Conservation (phyloP, 2,797 vertebrate genomes). For the Anisognathus igniventris region DNA sequence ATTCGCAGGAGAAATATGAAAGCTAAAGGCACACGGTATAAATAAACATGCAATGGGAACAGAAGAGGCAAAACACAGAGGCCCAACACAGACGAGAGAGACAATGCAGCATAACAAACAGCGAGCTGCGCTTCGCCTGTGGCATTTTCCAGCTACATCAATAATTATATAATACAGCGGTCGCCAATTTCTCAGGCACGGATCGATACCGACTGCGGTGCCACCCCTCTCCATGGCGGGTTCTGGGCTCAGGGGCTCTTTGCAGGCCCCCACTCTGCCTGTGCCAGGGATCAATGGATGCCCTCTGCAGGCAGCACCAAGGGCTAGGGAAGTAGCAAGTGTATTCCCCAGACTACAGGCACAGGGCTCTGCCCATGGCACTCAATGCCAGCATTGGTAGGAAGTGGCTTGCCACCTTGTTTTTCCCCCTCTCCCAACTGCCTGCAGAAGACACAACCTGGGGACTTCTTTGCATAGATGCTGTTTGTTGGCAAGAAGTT, state of each 20-base stretch:
- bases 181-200: conserved; percentile 58
- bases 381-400: accelerated
- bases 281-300: neutral
- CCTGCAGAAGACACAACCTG: neutral
- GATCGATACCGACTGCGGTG: conserved; percentile 61
- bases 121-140: conserved; percentile 64
- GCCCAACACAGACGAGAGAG: conserved; percentile 61
- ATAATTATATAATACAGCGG: conserved; percentile 78
- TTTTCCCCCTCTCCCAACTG: neutral
- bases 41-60: conserved; percentile 81
- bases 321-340: accelerated
- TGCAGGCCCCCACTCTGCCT: neutral
- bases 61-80: conserved; percentile 63
- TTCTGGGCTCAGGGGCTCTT: conserved; percentile 3
- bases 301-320: neutral
- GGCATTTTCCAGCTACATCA: conserved; percentile 76
- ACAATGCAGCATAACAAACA: conserved; percentile 80
- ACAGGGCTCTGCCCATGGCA: accelerated
- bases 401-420: accelerated
- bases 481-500: neutral
- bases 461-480: neutral
- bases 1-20: conserved; percentile 78
- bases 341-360: neutral
- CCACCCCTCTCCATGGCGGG: neutral
- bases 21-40: conserved; percentile 73